Evolutionary conservation across 53 echinoderm and acorn worm genomes (phyloP), one percentile per base, ranked within the genome.

Genomic region (Astropecten irregularis): DNA sequence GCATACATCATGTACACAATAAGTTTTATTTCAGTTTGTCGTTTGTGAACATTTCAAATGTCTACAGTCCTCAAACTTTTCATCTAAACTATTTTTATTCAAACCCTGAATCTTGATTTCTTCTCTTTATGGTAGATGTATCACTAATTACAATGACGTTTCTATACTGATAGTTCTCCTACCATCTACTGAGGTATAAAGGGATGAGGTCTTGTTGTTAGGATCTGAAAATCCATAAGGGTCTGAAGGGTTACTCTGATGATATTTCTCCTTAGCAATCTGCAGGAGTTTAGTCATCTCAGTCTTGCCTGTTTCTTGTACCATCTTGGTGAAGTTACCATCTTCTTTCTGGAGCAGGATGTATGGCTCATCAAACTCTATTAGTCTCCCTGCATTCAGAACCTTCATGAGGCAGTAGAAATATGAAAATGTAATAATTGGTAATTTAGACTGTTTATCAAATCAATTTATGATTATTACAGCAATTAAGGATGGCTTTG

Each of bases 331-430:
- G 16, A 95, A 86, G 30, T 52, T 33, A 9, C 95, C 83, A 2
- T 93, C 71, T 49, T 83, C 83, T 15, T 93, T 88, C 76, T 93
- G 90, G 9, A 95, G 95, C 2, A 95, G 86, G 26, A 88, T 65
- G 77, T 83, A 87, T 2, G 94, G 94, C 51, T 91, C 83, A 46
- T 94, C 94, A 76, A 94, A 91, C 81, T 94, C 94, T 19, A 79
- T 76, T 1, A 88, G 66, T 10, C 85, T 49, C 23, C 94, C 94
- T 33, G 81, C 66, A 28, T 91, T 88, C 49, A 94, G 84, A 15
- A 89, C 83, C 89, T 88, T 25, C 10, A 46, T 50, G 13, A 39
- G 15, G 51, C 14, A 13, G 39, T 4, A 69, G 55, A 69, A 34
- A 50, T 11, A 25, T 52, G 23, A 72, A 71, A 16, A 26, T 22